phyloP scores from a whole-genome alignment of 2,888 invertebrate genomes.

The Ashinkailepas kermadecensis region DNA sequence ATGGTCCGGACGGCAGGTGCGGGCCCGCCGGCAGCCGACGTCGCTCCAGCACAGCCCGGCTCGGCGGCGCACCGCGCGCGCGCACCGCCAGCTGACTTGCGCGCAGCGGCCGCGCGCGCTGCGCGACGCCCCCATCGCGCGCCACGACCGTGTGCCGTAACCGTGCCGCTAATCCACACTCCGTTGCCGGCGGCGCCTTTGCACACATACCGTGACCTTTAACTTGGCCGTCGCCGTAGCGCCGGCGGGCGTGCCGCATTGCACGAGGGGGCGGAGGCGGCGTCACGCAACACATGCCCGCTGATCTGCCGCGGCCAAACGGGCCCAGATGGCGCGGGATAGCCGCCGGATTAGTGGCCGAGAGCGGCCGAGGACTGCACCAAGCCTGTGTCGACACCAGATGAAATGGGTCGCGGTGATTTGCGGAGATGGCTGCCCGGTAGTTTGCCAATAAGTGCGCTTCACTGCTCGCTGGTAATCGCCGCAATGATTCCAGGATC shows the following conservation, averaged over 20 bases:
- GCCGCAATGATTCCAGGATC: no score
- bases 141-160: background rate
- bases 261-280: background rate
- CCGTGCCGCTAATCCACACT: no score
- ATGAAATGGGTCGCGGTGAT: no score
- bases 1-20: conserved; percentile 18
- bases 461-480: no score
- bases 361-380: no score
- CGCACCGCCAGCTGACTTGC: background rate
- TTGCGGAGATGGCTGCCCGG: no score
- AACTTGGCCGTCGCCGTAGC: background rate
- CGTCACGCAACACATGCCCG: background rate
- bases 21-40: background rate
- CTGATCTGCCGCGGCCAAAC: background rate
- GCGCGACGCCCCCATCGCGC: background rate
- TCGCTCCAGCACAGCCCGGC: background rate
- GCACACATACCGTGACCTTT: background rate
- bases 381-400: no score
- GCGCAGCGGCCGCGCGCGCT: background rate
- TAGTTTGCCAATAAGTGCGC: no score
- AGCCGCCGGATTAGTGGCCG: no score
- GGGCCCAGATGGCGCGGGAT: background rate
- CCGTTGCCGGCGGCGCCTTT: no score
- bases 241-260: background rate
- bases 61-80: background rate